Evolutionary conservation across 2,797 vertebrate genomes (phyloP).

Genomic region (Lycodopsis pacificus): DNA sequence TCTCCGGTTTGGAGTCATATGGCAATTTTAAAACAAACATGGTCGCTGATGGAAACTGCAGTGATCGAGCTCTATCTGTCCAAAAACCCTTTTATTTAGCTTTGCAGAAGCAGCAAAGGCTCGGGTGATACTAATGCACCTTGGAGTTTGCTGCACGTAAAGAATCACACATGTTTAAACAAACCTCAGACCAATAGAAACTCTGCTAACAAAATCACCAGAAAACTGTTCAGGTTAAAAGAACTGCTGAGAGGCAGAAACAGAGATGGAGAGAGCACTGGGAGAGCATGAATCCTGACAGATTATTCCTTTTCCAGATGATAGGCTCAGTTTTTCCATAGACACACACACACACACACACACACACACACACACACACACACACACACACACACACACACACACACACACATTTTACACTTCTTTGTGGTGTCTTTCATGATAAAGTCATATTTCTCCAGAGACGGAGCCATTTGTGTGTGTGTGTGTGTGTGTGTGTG

Average conservation of each 20-base stretch:
- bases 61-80: conserved; percentile 10
- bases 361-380: conserved; percentile 29
- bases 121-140: conserved; percentile 26
- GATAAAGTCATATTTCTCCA: conserved; percentile 46
- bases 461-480: conserved; percentile 23
- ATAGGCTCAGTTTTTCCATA: conserved; percentile 78
- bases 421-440: conserved; percentile 58
- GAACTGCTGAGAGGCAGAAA: conserved; percentile 62
- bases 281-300: conserved; percentile 59
- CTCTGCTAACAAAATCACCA: background rate
- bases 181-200: conserved; percentile 53
- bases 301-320: conserved; percentile 80
- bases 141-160: conserved; percentile 29
- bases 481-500: conserved; percentile 21
- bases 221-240: conserved; percentile 31
- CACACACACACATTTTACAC: conserved; percentile 28
- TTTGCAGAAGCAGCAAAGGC: conserved; percentile 14
- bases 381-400: conserved; percentile 27
- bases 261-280: conserved; percentile 42
- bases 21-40: conserved; percentile 43
- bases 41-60: conserved; percentile 49
- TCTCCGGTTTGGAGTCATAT: conserved; percentile 33
- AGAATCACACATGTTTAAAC: conserved; percentile 54
- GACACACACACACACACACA: conserved; percentile 51
- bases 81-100: conserved; percentile 6